phyloP scores from a whole-genome alignment of 2,888 invertebrate species.

The Cyaniris semiargus region DNA sequence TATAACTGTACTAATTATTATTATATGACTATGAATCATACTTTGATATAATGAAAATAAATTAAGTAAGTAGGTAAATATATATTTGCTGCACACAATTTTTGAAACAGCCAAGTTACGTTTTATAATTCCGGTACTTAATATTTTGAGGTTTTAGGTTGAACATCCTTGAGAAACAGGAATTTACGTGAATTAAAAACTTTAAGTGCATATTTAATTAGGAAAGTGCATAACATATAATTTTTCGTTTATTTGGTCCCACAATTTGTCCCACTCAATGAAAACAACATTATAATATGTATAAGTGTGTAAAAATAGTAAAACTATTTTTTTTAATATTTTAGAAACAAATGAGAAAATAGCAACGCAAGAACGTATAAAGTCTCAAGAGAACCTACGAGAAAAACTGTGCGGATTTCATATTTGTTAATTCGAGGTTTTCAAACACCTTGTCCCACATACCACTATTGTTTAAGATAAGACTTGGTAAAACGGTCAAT shows the following conservation, averaged over 20 bases:
- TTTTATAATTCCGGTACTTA: constrained; percentile 11
- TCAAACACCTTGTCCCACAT: constrained; percentile 28
- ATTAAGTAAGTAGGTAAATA: too few relatives aligned
- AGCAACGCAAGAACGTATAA: not conserved
- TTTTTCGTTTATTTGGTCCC: not conserved
- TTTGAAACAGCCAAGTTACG: not conserved
- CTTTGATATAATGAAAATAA: too few relatives aligned
- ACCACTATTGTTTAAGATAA: constrained; percentile 26
- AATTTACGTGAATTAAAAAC: not conserved
- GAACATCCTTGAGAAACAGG: constrained; percentile 6
- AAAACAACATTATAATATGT: too few relatives aligned
- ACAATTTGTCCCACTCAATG: not conserved
- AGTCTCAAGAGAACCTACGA: constrained; percentile 5
- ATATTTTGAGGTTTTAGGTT: constrained; percentile 1
- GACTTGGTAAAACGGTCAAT: constrained; percentile 29
- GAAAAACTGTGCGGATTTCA: not conserved
- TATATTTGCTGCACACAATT: not conserved
- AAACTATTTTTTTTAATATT: not conserved
- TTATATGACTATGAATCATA: too few relatives aligned
- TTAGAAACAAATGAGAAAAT: not conserved
- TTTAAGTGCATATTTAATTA: not conserved
- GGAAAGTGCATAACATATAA: not conserved
- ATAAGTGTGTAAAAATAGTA: not conserved
- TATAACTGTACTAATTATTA: too few relatives aligned
- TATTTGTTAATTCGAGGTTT: constrained; percentile 17